phyloP scores from a whole-genome alignment of 2,797 vertebrate genomes.

The Brachyalestes nurse region DNA sequence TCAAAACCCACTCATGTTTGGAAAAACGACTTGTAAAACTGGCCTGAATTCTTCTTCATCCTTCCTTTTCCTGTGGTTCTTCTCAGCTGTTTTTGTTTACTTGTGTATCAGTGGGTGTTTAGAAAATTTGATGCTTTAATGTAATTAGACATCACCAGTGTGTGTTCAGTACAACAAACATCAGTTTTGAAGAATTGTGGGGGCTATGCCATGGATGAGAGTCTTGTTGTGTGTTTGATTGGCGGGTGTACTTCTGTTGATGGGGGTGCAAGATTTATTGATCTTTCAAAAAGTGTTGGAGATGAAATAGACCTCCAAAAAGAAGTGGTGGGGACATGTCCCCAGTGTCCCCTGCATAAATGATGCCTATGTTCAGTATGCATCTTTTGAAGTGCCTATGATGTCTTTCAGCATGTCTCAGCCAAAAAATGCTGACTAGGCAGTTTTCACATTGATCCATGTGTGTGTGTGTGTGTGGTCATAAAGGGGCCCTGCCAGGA shows the following conservation, averaged over 20 bases:
- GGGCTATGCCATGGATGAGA: no score
- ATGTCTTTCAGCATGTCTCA: slow-evolving; percentile 4
- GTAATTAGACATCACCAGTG: background rate
- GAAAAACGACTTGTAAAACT: background rate
- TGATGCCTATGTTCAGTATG: no score
- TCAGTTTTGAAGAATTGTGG: no score
- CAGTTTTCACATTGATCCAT: slow-evolving; percentile 26
- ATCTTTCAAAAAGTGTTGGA: no score
- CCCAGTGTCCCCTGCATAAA: no score
- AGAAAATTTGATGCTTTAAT: background rate
- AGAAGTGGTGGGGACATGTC: no score
- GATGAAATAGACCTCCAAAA: no score
- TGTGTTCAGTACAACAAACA: background rate
- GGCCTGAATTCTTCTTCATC: background rate
- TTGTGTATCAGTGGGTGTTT: background rate
- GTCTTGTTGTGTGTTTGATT: no score
- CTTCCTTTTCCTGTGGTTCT: slow-evolving; percentile 1
- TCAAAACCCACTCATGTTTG: background rate
- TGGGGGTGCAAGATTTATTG: no score
- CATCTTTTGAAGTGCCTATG: background rate
- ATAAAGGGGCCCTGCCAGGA: slow-evolving; percentile 29
- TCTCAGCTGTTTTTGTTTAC: background rate
- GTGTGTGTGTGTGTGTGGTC: slow-evolving; percentile 35
- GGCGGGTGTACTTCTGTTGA: no score
- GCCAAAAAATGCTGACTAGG: slow-evolving; percentile 33